Percentiles rank a stretch among this genome's conserved stretches.
Conservation (phyloP, 2,888 invertebrate species). For the Lasioglossum lativentre region DNA sequence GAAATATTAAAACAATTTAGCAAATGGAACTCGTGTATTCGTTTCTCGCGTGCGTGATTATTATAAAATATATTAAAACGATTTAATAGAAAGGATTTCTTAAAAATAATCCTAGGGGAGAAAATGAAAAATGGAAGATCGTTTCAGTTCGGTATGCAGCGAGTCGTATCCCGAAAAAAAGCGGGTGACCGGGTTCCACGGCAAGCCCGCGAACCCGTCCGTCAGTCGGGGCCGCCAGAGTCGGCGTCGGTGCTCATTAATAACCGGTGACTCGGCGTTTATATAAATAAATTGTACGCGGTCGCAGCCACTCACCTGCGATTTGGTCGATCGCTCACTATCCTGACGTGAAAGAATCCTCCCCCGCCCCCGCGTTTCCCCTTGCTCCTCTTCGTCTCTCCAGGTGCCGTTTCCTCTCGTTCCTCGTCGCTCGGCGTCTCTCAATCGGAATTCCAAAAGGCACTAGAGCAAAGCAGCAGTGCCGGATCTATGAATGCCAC, state of each 20-base stretch:
- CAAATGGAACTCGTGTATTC: background rate
- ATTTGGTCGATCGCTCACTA: constrained; percentile 81
- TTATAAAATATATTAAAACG: background rate
- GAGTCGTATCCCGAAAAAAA: constrained; percentile 42
- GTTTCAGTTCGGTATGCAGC: background rate
- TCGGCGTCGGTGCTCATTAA: constrained; percentile 77
- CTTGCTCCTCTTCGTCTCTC: constrained; percentile 1
- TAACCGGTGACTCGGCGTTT: constrained; percentile 80
- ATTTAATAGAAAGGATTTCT: background rate
- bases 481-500: constrained; percentile 69
- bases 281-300: constrained; percentile 80
- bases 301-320: constrained; percentile 80
- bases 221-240: constrained; percentile 61
- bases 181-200: constrained; percentile 34
- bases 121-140: background rate
- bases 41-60: background rate
- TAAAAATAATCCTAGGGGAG: background rate
- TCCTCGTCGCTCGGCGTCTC: constrained; percentile 43
- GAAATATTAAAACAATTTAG: background rate
- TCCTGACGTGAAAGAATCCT: constrained; percentile 80
- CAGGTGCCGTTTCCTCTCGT: background rate
- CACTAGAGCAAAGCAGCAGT: constrained; percentile 72
- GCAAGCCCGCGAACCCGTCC: constrained; percentile 57
- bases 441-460: constrained; percentile 76
- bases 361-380: constrained; percentile 50